Evolutionary conservation across 2,797 vertebrate species (phyloP).

Genomic region (Phyllotis vaccarum): DNA sequence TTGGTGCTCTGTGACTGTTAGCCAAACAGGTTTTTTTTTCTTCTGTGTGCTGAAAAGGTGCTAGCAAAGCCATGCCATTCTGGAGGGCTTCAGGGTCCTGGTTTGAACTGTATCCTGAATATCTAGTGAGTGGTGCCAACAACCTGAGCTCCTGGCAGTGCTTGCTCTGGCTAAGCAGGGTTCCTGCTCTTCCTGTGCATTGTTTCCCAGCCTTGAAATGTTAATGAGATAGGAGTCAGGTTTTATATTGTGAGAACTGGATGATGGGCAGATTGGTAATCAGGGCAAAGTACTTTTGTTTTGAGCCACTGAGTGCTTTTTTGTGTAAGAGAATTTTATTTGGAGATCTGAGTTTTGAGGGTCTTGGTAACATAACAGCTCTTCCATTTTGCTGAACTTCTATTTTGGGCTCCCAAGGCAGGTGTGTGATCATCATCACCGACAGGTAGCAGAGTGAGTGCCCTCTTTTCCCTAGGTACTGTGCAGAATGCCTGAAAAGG

Average conservation of each 20-base stretch:
- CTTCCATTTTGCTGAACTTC: constrained; percentile 61
- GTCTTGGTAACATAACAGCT: constrained; percentile 23
- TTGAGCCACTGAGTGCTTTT: constrained; percentile 15
- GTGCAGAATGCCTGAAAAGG: constrained; percentile 45
- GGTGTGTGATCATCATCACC: constrained; percentile 1
- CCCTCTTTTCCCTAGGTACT: constrained; percentile 12
- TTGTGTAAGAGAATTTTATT: constrained; percentile 59
- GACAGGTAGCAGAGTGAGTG: constrained; percentile 59
- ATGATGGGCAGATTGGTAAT: constrained; percentile 37
- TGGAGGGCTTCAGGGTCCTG: not conserved
- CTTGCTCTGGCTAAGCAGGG: not conserved
- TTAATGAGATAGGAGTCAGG: constrained; percentile 52
- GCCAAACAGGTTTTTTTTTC: not conserved
- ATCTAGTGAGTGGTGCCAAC: not conserved
- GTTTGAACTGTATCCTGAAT: constrained; percentile 19
- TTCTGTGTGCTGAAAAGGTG: not conserved
- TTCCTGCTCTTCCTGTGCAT: not conserved
- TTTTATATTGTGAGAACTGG: constrained; percentile 47
- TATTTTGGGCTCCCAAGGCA: constrained; percentile 56
- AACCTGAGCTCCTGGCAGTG: not conserved
- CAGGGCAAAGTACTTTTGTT: constrained; percentile 63
- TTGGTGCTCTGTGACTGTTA: not conserved
- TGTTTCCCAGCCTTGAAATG: constrained; percentile 46
- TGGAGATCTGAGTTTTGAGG: constrained; percentile 64
- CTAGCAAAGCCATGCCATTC: not conserved